Percentiles rank a stretch among this genome's conserved stretches.
Evolutionary conservation across 2,888 invertebrate species (phyloP).

Genomic region (Busseola fusca): DNA sequence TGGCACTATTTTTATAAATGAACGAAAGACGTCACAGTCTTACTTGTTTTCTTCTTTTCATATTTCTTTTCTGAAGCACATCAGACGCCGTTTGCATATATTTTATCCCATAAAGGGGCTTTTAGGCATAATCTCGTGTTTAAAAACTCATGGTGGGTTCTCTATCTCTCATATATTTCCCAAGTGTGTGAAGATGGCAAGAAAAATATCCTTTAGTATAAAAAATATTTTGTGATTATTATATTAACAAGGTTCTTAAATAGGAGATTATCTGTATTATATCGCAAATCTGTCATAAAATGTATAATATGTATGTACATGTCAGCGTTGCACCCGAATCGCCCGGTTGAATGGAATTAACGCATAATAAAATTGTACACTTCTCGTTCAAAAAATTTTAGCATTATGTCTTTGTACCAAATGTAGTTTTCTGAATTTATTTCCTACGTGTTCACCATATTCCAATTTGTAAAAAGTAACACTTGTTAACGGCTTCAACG

Average conservation of each 20-base stretch:
- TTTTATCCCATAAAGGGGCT: slow-evolving; percentile 61
- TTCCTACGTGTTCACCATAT: slow-evolving; percentile 1
- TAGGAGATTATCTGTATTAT: slow-evolving; percentile 7
- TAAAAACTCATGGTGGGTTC: slow-evolving; percentile 55
- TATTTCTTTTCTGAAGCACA: slow-evolving; percentile 59
- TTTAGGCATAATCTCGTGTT: slow-evolving; percentile 66
- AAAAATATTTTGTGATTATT: slow-evolving; percentile 27
- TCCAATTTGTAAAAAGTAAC: neutral
- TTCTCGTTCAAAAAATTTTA: slow-evolving; percentile 4
- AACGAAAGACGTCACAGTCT: slow-evolving; percentile 45
- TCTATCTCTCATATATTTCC: slow-evolving; percentile 40
- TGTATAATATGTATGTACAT: neutral
- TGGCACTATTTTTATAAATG: slow-evolving; percentile 49
- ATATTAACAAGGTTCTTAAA: slow-evolving; percentile 30
- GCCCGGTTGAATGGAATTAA: neutral
- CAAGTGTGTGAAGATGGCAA: slow-evolving; percentile 15
- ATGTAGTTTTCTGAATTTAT: slow-evolving; percentile 1
- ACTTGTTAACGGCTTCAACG: neutral
- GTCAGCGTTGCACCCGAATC: neutral
- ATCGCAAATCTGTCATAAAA: slow-evolving; percentile 20
- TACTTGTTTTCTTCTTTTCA: slow-evolving; percentile 52
- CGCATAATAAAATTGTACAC: neutral
- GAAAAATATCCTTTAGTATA: slow-evolving; percentile 20
- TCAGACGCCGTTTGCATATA: slow-evolving; percentile 64
- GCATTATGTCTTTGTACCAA: neutral